These are phyloP conservation scores for Lordiphosa collinella DNA, from an alignment of 1,140 invertebrate genomes.

Conservation along the genomic window DNA sequence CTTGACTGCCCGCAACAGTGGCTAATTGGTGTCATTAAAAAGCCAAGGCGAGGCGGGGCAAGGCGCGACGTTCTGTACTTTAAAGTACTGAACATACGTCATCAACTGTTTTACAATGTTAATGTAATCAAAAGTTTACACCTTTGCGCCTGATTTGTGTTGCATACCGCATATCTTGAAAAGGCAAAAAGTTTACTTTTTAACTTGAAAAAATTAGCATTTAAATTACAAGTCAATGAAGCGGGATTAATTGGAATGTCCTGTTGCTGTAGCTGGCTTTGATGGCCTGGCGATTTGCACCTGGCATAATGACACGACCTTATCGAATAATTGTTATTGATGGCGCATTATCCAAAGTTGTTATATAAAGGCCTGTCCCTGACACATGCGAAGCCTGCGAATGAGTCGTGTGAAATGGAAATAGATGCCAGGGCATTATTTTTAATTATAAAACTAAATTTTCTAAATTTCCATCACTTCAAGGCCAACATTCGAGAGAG, in stretches of 20 bases:
- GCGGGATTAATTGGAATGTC: slow-evolving; percentile 70
- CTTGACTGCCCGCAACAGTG: slow-evolving; percentile 22
- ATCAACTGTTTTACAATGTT: slow-evolving; percentile 60
- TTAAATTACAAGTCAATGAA: slow-evolving; percentile 74
- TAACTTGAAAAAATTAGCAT: slow-evolving; percentile 62
- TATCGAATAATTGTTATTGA: slow-evolving; percentile 64
- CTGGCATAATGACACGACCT: slow-evolving; percentile 3
- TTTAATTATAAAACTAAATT: too few relatives aligned
- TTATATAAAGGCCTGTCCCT: slow-evolving; percentile 5
- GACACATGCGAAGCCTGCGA: too few relatives aligned
- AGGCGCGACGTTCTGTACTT: too few relatives aligned
- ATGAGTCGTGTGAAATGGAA: too few relatives aligned
- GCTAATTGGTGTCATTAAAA: slow-evolving; percentile 74
- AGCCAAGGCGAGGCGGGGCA: not conserved
- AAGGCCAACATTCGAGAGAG: not conserved
- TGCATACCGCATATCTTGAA: slow-evolving; percentile 13
- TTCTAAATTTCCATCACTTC: too few relatives aligned
- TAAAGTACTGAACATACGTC: slow-evolving; percentile 9
- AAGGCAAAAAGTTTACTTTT: slow-evolving; percentile 10
- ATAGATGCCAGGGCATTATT: too few relatives aligned
- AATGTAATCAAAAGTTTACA: slow-evolving; percentile 70
- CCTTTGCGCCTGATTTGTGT: slow-evolving; percentile 64
- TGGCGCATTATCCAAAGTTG: slow-evolving; percentile 53
- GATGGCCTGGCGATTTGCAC: slow-evolving; percentile 10
- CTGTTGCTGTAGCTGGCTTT: slow-evolving; percentile 7